Evolutionary conservation across 2,888 invertebrate genomes (phyloP).

Genomic region (Xanthia togata): DNA sequence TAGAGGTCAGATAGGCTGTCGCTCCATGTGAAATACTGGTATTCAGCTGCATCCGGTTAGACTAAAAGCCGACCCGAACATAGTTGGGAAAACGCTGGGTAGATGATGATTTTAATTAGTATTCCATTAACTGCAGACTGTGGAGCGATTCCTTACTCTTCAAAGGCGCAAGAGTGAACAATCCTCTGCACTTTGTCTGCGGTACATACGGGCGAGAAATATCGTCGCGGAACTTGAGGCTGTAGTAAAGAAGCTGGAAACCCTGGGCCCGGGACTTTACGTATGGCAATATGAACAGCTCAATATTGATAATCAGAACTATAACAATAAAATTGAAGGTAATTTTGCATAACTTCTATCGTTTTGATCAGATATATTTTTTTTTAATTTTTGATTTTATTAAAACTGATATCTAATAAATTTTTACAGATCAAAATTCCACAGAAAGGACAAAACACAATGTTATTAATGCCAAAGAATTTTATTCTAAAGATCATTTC

Average conservation of each 20-base stretch:
- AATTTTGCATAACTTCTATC: conserved; percentile 4
- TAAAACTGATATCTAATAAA: not conserved
- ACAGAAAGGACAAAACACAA: not conserved
- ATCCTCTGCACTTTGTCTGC: conserved; percentile 80
- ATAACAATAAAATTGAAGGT: conserved; percentile 87
- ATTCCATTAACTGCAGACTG: conserved; percentile 70
- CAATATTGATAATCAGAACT: conserved; percentile 83
- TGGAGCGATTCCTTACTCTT: conserved; percentile 80
- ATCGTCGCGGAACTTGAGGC: conserved; percentile 83
- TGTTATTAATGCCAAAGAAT: not conserved
- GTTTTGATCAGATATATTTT: not conserved
- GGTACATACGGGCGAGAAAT: conserved; percentile 84
- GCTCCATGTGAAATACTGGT: not conserved
- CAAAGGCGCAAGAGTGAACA: conserved; percentile 84
- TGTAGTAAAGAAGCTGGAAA: conserved; percentile 82
- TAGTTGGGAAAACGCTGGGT: not conserved
- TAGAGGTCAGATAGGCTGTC: not conserved
- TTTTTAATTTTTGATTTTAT: not conserved
- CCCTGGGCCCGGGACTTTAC: conserved; percentile 84
- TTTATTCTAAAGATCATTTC: conserved; percentile 39
- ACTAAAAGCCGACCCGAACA: not conserved
- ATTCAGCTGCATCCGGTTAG: not conserved
- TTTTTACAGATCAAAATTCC: not conserved
- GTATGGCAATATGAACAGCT: conserved; percentile 87
- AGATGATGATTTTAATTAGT: not conserved